A percentile compares a stretch with the other conserved stretches of the same genome.
Conservation (phyloP, 2,888 invertebrate genomes). For the Oasisia sp. region DNA sequence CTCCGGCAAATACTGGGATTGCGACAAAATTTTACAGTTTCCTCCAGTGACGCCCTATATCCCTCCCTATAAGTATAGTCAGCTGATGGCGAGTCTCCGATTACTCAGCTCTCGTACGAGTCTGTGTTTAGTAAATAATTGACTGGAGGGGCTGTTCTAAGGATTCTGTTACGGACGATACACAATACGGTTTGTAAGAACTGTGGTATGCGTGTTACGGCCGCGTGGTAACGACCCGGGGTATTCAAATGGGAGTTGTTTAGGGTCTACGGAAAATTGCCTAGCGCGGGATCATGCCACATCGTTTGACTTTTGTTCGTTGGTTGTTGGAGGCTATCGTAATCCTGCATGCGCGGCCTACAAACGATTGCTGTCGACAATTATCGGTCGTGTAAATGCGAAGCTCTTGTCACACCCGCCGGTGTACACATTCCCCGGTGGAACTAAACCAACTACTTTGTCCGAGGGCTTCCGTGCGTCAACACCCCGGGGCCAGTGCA, state of each 20-base stretch:
- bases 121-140: background rate
- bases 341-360: background rate
- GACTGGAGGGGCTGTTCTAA: background rate
- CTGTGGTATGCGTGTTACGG: background rate
- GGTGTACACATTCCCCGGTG: background rate
- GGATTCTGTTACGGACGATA: background rate
- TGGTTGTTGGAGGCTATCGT: background rate
- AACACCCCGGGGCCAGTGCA: background rate
- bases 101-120: background rate
- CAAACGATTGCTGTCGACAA: background rate
- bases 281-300: background rate
- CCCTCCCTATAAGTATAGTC: background rate
- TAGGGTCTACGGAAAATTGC: background rate
- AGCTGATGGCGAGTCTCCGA: background rate
- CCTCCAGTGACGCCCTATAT: background rate
- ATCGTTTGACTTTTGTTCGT: background rate
- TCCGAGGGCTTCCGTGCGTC: background rate
- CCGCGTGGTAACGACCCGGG: background rate
- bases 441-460: background rate
- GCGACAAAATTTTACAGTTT: background rate
- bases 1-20: background rate
- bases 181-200: background rate
- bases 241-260: background rate
- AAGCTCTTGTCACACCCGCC: background rate
- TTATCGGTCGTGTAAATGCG: background rate